Percentiles rank a stretch among this genome's conserved stretches.
Evolutionary conservation across 2,888 invertebrate species (phyloP).

Genomic region (Ophioninae sp.): DNA sequence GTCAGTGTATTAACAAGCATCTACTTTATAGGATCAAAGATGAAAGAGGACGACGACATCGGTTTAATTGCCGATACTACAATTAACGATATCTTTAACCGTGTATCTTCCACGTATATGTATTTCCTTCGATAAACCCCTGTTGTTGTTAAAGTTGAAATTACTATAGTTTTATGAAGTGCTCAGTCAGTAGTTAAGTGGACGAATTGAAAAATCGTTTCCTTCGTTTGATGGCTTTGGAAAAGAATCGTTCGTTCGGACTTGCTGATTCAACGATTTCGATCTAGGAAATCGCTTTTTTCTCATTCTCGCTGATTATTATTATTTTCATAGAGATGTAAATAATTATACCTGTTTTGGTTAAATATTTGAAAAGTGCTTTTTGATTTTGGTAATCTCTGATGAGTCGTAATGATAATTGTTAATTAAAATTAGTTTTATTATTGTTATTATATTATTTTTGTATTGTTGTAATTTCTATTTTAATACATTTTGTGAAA

Average conservation of each 20-base stretch:
- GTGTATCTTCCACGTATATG: not conserved
- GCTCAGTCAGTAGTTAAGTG: not conserved
- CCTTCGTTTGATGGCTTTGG: not conserved
- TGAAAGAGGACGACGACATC: slow-evolving; percentile 60
- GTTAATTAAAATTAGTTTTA: too few relatives aligned
- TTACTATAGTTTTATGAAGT: not conserved
- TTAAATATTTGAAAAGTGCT: too few relatives aligned
- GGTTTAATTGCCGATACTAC: slow-evolving; percentile 53
- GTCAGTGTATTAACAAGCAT: slow-evolving; percentile 60
- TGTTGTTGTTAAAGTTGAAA: not conserved
- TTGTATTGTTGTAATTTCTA: too few relatives aligned
- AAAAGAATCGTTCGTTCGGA: not conserved
- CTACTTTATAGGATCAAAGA: slow-evolving; percentile 61
- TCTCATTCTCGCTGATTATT: too few relatives aligned
- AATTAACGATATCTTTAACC: slow-evolving; percentile 43
- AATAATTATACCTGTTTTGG: too few relatives aligned
- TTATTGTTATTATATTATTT: too few relatives aligned
- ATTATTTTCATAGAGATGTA: too few relatives aligned
- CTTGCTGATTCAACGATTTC: not conserved
- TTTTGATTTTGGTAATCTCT: too few relatives aligned
- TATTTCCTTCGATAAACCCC: not conserved
- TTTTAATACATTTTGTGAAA: too few relatives aligned
- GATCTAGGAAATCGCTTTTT: not conserved
- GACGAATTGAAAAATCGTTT: not conserved
- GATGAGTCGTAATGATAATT: too few relatives aligned